A percentile compares a stretch with the other conserved stretches of the same genome.
Evolutionary conservation across 2,888 invertebrate species (phyloP).

Genomic region (Watsonalla cultraria): DNA sequence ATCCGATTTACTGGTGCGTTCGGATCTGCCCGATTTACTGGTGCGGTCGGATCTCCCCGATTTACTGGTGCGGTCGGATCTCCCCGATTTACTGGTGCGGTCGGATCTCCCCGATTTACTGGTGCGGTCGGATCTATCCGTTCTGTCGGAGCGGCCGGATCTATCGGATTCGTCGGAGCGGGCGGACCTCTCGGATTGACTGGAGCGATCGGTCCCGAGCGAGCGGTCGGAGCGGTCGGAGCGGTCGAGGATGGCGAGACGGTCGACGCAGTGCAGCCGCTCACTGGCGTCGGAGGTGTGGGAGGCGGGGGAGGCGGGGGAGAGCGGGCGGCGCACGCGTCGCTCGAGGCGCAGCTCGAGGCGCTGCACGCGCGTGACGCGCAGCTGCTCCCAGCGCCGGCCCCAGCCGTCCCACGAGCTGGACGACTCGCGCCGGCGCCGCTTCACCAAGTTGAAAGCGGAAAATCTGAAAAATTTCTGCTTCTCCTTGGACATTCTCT

Average conservation of each 20-base stretch:
- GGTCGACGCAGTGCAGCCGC: not conserved
- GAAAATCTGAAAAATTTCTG: conserved; percentile 91
- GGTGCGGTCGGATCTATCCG: not conserved
- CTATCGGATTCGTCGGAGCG: not conserved
- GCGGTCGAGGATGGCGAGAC: not conserved
- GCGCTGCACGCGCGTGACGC: conserved; percentile 60
- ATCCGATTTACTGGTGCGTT: not conserved
- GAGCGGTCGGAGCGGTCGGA: too few relatives aligned
- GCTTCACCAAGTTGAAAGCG: conserved; percentile 85
- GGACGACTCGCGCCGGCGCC: conserved; percentile 54
- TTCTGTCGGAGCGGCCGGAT: not conserved
- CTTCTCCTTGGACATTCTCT: conserved; percentile 90
- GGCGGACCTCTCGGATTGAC: too few relatives aligned
- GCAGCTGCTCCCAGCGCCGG: conserved; percentile 49
- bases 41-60: not conserved
- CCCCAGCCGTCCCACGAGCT: conserved; percentile 64
- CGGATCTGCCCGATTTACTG: not conserved
- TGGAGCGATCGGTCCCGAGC: too few relatives aligned
- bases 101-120: not conserved
- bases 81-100: not conserved
- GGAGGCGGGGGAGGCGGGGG: conserved; percentile 13
- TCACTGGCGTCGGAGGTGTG: conserved; percentile 2
- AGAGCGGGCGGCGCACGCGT: conserved; percentile 16
- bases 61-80: not conserved
- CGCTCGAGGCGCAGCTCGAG: conserved; percentile 54